Evolutionary conservation across 2,113 vertebrate species (phyloP), one percentile per base, ranked within the genome.

Genomic region (Tapirus terrestris): DNA sequence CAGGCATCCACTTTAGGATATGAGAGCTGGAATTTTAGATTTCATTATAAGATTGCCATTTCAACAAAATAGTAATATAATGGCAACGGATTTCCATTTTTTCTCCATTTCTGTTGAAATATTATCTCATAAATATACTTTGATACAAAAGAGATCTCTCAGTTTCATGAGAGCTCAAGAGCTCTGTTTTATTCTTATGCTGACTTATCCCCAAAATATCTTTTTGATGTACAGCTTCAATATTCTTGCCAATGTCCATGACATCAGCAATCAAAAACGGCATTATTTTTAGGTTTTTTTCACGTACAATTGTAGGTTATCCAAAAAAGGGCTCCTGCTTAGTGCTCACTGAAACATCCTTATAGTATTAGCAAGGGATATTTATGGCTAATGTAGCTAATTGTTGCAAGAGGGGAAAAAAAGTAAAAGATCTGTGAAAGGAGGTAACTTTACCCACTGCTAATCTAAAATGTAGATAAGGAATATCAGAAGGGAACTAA

Each of bases 151-250:
- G 97, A 97, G 94, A 97, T 97, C 96, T 97, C 96, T 98, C 97
- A 94, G 25, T 96, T 96, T 96, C 88, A 92, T 0, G 5, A 92
- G 61, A 77, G 89, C 79, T 61, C 56, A 4, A 73, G 76, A 81
- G 77, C 88, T 82, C 94, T 97, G 63, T 97, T 97, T 97, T 96
- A 97, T 97, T 88, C 93, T 91, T 96, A 80, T 33, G 72, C 96
- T 92, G 72, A 85, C 88, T 86, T 98, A 96, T 91, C 94, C 96
- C 96, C 29, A 94, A 98, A 98, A 93, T 97, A 96, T 96, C 90
- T 96, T 97, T 97, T 97, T 98, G 98, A 97, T 97, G 18, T 97
- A 98, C 87, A 96, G 84, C 95, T 97, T 97, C 97, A 98, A 98
- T 97, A 97, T 98, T 97, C 96, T 91, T 93, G 84, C 89, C 92